Conservation (phyloP, 1,140 invertebrate species). For the Tachypleus tridentatus region DNA sequence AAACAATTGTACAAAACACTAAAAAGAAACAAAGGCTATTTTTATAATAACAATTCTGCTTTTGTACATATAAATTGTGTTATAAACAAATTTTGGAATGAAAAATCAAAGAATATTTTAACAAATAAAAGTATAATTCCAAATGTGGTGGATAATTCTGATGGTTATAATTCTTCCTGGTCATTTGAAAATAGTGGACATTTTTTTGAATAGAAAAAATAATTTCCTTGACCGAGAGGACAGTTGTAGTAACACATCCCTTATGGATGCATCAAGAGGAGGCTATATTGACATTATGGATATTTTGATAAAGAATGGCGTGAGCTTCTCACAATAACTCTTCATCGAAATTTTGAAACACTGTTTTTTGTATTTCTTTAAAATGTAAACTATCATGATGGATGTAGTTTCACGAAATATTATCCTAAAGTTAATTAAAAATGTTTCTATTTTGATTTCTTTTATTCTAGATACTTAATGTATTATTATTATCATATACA, state of each 20-base stretch:
- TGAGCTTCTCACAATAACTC: conserved; percentile 6
- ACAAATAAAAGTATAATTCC: too few species aligned
- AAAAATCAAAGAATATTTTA: too few species aligned
- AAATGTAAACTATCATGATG: background rate
- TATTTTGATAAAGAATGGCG: conserved; percentile 32
- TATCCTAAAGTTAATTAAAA: background rate
- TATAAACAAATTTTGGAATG: too few species aligned
- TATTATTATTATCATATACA: too few species aligned
- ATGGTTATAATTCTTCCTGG: conserved; percentile 36
- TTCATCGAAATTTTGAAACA: background rate
- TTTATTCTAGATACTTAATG: too few species aligned
- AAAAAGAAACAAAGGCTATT: too few species aligned
- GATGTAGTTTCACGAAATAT: background rate
- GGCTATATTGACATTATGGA: conserved; percentile 36
- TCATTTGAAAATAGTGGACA: conserved; percentile 30
- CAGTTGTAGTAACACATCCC: conserved; percentile 47
- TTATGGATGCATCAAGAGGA: conserved; percentile 48
- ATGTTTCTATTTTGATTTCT: background rate
- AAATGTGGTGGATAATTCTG: too few species aligned
- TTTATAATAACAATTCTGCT: too few species aligned
- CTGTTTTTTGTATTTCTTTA: background rate
- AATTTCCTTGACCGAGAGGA: conserved; percentile 34
- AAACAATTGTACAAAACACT: too few species aligned
- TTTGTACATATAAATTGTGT: too few species aligned
- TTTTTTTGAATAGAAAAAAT: conserved; percentile 30